These are phyloP conservation scores for Andricus curvator DNA, from an alignment of 2,888 invertebrate species.

Conservation along the genomic window DNA sequence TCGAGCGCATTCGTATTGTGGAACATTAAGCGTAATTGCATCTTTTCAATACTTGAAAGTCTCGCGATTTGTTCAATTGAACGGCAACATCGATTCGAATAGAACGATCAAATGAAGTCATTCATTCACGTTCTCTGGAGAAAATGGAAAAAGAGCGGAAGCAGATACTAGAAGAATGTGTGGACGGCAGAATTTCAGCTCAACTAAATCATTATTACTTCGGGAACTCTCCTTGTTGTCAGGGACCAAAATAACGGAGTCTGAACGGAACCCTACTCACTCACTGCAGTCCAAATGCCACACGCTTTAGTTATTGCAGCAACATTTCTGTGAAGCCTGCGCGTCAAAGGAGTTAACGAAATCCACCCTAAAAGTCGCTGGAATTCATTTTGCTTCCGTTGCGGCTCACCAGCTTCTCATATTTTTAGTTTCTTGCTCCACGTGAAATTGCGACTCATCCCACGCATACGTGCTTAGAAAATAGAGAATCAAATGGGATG, in stretches of 20 bases:
- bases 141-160: background rate
- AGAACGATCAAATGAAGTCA: constrained; percentile 1
- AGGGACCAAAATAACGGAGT: constrained; percentile 48
- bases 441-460: background rate
- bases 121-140: background rate
- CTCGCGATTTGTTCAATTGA: background rate
- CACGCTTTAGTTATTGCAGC: constrained; percentile 70
- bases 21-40: too few relatives aligned
- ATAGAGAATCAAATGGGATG: background rate
- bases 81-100: background rate
- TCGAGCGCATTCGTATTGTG: background rate
- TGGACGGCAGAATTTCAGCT: background rate
- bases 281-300: constrained; percentile 50
- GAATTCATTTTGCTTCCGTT: constrained; percentile 68
- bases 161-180: background rate
- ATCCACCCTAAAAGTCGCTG: constrained; percentile 62
- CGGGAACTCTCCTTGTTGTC: background rate
- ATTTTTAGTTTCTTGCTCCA: background rate
- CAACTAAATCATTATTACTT: constrained; percentile 3
- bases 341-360: constrained; percentile 69
- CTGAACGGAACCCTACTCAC: constrained; percentile 45
- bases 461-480: background rate
- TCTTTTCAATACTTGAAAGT: background rate
- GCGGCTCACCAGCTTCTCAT: constrained; percentile 59
- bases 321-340: constrained; percentile 68